Evolutionary conservation across 2,113 vertebrate species (phyloP).

Genomic region (Otocyon megalotis): DNA sequence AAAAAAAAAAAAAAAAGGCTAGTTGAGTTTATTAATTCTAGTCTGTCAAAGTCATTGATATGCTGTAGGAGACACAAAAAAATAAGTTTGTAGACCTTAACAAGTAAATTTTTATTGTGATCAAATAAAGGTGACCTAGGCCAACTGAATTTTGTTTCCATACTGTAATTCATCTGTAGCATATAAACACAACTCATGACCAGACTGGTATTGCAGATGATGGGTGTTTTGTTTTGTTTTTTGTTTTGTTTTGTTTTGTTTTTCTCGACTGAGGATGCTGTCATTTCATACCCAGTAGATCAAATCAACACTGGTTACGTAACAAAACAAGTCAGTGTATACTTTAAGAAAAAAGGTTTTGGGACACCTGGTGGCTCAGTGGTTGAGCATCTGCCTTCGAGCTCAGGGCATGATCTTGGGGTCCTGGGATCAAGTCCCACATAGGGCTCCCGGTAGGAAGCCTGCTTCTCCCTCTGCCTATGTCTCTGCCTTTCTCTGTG

Average conservation of each 20-base stretch:
- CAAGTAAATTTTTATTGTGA: not conserved
- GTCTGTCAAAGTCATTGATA: not conserved
- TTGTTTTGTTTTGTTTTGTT: not conserved
- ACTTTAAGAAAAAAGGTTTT: not conserved
- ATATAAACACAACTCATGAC: not conserved
- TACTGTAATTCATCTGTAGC: not conserved
- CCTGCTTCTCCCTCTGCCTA: no score
- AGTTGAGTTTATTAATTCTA: not conserved
- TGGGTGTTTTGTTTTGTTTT: not conserved
- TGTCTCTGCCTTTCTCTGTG: no score
- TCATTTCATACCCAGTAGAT: not conserved
- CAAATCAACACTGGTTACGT: not conserved
- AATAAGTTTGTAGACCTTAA: not conserved
- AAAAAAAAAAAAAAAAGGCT: not conserved
- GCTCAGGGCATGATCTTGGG: no score
- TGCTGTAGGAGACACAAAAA: not conserved
- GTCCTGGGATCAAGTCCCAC: no score
- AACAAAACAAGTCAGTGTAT: not conserved
- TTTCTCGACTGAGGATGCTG: not conserved
- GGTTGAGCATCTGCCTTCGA: no score
- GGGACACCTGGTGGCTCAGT: no score
- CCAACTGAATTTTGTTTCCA: not conserved
- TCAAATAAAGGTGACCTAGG: not conserved
- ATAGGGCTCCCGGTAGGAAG: no score
- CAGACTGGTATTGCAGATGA: not conserved